Base-by-base conservation (phyloP, 2,888 invertebrate genomes). In the Cryptus viduatorius region DNA sequence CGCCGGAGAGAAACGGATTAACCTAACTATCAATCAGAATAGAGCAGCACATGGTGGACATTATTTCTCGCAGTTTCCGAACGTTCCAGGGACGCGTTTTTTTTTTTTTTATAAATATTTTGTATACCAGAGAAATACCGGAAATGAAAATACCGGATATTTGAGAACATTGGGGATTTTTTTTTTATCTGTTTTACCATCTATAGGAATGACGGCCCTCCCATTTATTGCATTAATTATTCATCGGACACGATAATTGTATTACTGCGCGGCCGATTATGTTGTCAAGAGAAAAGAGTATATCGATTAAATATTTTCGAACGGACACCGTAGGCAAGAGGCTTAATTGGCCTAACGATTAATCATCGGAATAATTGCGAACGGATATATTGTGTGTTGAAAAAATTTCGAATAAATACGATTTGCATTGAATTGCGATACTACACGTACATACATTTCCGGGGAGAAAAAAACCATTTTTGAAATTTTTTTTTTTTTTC, bases 11-110 rank as follows among this genome's bases (percentile, higher is more conserved):
- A 71, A 77, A 71, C 56, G 59, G 76, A 86, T 84, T 82, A 80
- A 77, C 82, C 77, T 48, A 86, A 78, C 84, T 73, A 80, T 84
- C 84, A 79, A 84, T 84, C 77, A 79, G 61, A 56, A 73, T 69
- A 64, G 65, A 42, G 50, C 16, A 31, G 24, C 37, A 29, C 48
- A 48, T 12, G 68, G 46, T n/a, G 5, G 69, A 64, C 59, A 72
- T 46, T 79, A 64, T 79, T 78, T 71, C 56, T 42, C 19, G 16
- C 59, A 56, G 29, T 77, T 69, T 53, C 75, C 42, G 16, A 65
- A 69, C 14, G 37, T 37, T 37, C 7, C 37, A 0, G 0, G 37
- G 37, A 37, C 1, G 3, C 24, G 24, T 24, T 48, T 24, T 12
- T 46, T 61, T 78, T 46, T 69, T 24, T 19, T 10, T 2, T 16